Evolutionary conservation across 1,140 invertebrate genomes (phyloP).

Genomic region (Orchestia grillus): DNA sequence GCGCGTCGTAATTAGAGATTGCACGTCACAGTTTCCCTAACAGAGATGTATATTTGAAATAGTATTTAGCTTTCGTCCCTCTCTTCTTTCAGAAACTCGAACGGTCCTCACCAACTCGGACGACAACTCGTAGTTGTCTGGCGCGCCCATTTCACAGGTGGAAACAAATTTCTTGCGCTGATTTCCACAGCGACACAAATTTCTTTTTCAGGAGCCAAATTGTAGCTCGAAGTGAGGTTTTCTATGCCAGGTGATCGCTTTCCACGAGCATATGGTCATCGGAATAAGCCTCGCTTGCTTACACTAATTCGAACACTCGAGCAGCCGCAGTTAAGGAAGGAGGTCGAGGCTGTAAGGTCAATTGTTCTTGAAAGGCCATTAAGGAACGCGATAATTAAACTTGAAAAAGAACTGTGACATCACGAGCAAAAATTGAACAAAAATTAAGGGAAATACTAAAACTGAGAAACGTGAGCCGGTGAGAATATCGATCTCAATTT

Average conservation of each 20-base stretch:
- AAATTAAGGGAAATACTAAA: too few species aligned
- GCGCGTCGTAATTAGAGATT: too few species aligned
- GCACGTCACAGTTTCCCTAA: too few species aligned
- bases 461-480: background rate
- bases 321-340: background rate
- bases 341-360: background rate
- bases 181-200: conserved; percentile 9
- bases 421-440: background rate
- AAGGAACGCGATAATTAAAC: background rate
- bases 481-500: background rate
- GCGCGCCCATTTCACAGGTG: background rate
- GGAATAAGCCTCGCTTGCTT: background rate
- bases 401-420: background rate
- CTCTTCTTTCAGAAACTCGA: background rate
- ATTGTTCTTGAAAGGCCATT: background rate
- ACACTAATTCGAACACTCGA: background rate
- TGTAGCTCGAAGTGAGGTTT: background rate
- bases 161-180: background rate
- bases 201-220: conserved; percentile 5
- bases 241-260: background rate
- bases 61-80: too few species aligned
- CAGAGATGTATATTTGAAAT: too few species aligned
- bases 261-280: conserved; percentile 26
- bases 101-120: background rate
- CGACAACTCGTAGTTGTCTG: background rate